Evolutionary conservation across 2,113 vertebrate species (phyloP).

Genomic region (Cebus imitator): DNA sequence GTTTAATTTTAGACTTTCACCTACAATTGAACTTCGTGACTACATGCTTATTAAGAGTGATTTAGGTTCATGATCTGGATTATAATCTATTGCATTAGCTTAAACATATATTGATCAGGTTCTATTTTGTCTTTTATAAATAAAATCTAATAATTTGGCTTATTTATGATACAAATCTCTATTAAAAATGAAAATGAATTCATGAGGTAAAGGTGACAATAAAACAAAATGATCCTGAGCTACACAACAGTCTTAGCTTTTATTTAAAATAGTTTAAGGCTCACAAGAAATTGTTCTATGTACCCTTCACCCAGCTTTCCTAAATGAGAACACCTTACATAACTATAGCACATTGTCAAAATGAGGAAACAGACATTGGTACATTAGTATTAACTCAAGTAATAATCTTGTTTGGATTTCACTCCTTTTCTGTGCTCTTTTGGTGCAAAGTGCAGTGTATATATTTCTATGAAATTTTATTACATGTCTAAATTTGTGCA

Average conservation of each 20-base stretch:
- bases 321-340: not conserved
- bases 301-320: not conserved
- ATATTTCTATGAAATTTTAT: not conserved
- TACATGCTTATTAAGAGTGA: constrained; percentile 1
- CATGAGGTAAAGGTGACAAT: constrained; percentile 48
- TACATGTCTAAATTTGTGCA: not conserved
- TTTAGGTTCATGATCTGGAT: not conserved
- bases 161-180: not conserved
- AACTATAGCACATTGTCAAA: not conserved
- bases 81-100: not conserved
- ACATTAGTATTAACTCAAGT: not conserved
- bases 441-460: not conserved
- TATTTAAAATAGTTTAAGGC: not conserved
- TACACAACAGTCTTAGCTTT: constrained; percentile 39
- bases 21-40: not conserved
- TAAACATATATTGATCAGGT: not conserved
- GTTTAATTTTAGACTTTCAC: constrained; percentile 38
- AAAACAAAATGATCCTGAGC: constrained; percentile 9
- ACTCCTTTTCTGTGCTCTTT: not conserved
- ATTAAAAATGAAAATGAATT: constrained; percentile 61
- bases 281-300: constrained; percentile 15
- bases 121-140: not conserved
- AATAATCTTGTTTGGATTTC: not conserved
- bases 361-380: not conserved
- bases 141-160: not conserved